A percentile compares a stretch with the other conserved stretches of the same genome.
Conservation (phyloP, 2,888 invertebrate genomes). For the Callosobruchus maculatus region DNA sequence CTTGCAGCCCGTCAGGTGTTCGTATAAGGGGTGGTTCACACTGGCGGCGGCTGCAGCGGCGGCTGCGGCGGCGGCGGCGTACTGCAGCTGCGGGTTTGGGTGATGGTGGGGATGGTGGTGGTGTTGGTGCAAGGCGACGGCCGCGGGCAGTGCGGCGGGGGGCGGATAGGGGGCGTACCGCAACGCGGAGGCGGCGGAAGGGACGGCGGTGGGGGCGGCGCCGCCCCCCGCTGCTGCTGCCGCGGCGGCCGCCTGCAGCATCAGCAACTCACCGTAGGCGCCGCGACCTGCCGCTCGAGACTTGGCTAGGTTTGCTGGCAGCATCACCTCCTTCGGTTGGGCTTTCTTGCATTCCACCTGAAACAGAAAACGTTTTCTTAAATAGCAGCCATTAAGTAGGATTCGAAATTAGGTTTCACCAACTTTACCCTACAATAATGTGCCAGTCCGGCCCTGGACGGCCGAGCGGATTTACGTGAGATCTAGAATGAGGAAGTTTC, state of each 20-base stretch:
- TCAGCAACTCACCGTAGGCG: slow-evolving; percentile 97
- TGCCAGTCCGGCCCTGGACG: too few species aligned
- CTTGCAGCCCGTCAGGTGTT: slow-evolving; percentile 54
- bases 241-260: slow-evolving; percentile 64
- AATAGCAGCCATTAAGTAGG: too few species aligned
- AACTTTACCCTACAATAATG: too few species aligned
- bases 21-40: slow-evolving; percentile 40
- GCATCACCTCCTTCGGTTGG: slow-evolving; percentile 99
- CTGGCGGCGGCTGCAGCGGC: slow-evolving; percentile 42
- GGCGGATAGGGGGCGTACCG: slow-evolving; percentile 60
- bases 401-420: too few species aligned
- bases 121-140: slow-evolving; percentile 31
- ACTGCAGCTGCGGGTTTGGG: slow-evolving; percentile 41
- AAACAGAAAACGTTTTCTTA: slow-evolving; percentile 29
- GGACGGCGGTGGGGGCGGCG: slow-evolving; percentile 26
- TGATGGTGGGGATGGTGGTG: slow-evolving; percentile 25
- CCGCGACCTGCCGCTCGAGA: slow-evolving; percentile 92
- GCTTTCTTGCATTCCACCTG: slow-evolving; percentile 99
- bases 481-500: too few species aligned
- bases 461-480: too few species aligned
- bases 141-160: slow-evolving; percentile 49
- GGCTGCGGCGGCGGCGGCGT: slow-evolving; percentile 47
- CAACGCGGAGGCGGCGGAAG: slow-evolving; percentile 49
- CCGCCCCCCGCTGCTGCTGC: slow-evolving; percentile 29
- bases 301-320: slow-evolving; percentile 93